These are phyloP conservation scores for Peromyscus melanophrys DNA, from an alignment of 2,797 vertebrate species.

Conservation along the genomic window DNA sequence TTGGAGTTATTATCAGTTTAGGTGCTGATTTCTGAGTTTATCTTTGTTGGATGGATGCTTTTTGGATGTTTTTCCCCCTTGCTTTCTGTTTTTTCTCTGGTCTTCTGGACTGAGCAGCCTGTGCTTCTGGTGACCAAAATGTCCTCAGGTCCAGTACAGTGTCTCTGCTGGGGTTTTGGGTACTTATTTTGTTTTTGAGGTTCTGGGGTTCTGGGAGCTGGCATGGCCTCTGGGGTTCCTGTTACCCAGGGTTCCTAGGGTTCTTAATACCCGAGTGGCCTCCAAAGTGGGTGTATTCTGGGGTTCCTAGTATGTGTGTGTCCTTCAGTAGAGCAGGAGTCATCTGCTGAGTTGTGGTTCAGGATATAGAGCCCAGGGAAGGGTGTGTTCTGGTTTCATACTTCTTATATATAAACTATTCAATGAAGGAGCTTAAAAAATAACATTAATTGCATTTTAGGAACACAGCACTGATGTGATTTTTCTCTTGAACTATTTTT, in stretches of 20 bases:
- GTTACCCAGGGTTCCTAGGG: too few species aligned
- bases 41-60: neutral
- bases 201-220: neutral
- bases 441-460: conserved; percentile 52
- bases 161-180: neutral
- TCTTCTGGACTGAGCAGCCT: neutral
- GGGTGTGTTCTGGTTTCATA: neutral
- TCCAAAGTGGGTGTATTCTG: neutral
- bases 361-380: too few species aligned
- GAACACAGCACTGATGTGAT: neutral
- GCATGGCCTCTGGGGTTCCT: neutral
- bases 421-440: conserved; percentile 51
- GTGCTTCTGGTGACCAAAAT: neutral
- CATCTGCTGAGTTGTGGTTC: too few species aligned
- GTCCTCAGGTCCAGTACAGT: neutral
- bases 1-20: neutral
- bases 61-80: neutral
- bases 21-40: neutral
- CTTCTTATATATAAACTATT: conserved; percentile 50
- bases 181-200: neutral
- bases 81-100: neutral
- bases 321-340: too few species aligned
- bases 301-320: too few species aligned
- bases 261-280: too few species aligned
- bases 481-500: conserved; percentile 60